A percentile compares a stretch with the other conserved stretches of the same genome.
Evolutionary conservation across 2,113 vertebrate species (phyloP).

Genomic region (Pteronura brasiliensis): DNA sequence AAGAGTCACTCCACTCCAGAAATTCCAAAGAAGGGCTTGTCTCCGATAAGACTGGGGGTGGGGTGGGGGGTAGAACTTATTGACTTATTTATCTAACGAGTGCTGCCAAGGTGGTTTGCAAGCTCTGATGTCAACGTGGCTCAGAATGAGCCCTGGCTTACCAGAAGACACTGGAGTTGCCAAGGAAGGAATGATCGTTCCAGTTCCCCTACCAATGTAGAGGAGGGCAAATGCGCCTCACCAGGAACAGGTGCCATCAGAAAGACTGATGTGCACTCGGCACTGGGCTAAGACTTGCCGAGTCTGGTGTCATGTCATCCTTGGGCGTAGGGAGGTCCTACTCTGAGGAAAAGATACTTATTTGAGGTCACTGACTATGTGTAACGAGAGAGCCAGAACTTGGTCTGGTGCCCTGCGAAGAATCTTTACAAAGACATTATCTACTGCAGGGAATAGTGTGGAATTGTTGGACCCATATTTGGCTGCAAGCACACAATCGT

Average conservation of each 20-base stretch:
- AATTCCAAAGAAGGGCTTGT: conserved; percentile 58
- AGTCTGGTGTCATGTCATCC: neutral
- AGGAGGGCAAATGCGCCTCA: neutral
- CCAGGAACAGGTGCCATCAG: neutral
- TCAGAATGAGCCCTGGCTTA: neutral
- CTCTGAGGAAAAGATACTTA: neutral
- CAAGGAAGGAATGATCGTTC: neutral
- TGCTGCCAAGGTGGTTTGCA: conserved; percentile 37
- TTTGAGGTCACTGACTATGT: neutral
- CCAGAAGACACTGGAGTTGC: neutral
- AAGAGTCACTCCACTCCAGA: conserved; percentile 39
- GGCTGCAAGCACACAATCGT: neutral
- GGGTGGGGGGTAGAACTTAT: conserved; percentile 20
- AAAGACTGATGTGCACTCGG: neutral
- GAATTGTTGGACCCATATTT: neutral
- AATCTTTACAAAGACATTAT: neutral
- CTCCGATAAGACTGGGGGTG: neutral
- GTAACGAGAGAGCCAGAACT: neutral
- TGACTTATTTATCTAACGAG: conserved; percentile 44
- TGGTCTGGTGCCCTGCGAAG: neutral
- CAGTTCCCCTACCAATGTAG: accelerated
- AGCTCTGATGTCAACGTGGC: neutral
- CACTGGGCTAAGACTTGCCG: neutral
- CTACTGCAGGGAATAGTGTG: neutral
- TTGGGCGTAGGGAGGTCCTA: neutral